Percentiles rank a stretch among this genome's conserved stretches.
Conservation (phyloP, 2,797 vertebrate species). For the Discoglossus pictus region DNA sequence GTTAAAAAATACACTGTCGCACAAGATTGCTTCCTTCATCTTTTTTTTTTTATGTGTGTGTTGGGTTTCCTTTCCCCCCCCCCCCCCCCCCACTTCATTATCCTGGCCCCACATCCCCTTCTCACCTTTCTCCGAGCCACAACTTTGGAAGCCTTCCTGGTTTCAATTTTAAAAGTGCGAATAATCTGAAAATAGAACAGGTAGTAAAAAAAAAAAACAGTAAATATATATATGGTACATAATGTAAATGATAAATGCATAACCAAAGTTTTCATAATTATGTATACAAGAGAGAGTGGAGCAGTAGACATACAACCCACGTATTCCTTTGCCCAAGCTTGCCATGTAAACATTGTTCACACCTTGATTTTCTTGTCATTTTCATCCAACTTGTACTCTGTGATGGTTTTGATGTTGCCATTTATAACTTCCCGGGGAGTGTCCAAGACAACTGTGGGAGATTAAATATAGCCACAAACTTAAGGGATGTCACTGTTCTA, state of each 20-base stretch:
- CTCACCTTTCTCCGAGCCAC: constrained; percentile 91
- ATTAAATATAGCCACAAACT: not conserved
- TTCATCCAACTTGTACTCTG: constrained; percentile 91
- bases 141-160: constrained; percentile 92
- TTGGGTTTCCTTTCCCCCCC: not conserved
- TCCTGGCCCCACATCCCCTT: not conserved
- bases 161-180: constrained; percentile 93
- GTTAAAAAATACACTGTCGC: not conserved
- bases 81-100: not conserved
- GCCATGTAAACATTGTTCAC: constrained; percentile 29
- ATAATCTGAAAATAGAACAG: constrained; percentile 87
- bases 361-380: constrained; percentile 92
- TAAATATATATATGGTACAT: constrained; percentile 1
- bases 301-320: not conserved
- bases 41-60: too few relatives aligned
- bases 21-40: too few relatives aligned
- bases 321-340: too few relatives aligned
- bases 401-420: constrained; percentile 92
- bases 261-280: too few relatives aligned
- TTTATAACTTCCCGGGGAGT: constrained; percentile 86
- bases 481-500: fast-evolving
- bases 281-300: not conserved
- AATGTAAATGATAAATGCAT: too few relatives aligned
- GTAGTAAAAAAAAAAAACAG: not conserved
- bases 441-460: constrained; percentile 21